A percentile compares a stretch with the other conserved stretches of the same genome.
phyloP scores from a whole-genome alignment of 2,113 vertebrate genomes.

The Pachycephala philippinensis region DNA sequence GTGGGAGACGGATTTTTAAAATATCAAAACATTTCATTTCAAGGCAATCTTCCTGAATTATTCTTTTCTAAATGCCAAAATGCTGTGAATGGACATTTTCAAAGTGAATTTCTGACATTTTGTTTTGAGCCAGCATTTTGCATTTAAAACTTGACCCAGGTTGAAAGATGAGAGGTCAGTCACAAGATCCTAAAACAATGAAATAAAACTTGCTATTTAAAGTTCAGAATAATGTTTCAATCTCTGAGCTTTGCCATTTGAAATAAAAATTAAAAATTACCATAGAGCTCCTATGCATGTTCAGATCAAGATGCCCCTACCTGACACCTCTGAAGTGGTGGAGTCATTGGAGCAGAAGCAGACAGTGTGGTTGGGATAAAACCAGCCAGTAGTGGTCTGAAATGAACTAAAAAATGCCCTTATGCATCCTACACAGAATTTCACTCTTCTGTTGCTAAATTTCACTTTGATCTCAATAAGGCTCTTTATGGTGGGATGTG shows the following conservation, averaged over 20 bases:
- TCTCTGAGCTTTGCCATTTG: background rate
- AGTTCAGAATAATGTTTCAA: background rate
- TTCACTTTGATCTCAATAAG: background rate
- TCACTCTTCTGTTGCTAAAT: background rate
- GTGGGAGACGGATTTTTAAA: background rate
- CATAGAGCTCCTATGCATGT: background rate
- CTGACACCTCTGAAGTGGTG: background rate
- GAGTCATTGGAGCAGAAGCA: background rate
- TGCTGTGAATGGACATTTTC: background rate
- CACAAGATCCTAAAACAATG: background rate
- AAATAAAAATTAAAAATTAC: background rate
- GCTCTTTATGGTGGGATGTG: background rate
- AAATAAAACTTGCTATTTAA: slow-evolving; percentile 1
- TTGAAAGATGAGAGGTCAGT: slow-evolving; percentile 4
- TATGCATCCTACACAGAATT: background rate
- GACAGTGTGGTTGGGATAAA: background rate
- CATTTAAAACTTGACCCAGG: background rate
- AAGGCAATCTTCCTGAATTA: background rate
- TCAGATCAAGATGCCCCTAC: background rate
- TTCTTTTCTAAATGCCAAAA: slow-evolving; percentile 24
- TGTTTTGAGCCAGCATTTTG: background rate
- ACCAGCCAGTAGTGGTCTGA: background rate
- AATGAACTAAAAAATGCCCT: background rate
- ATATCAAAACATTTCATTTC: slow-evolving; percentile 17
- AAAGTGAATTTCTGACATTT: slow-evolving; percentile 39